Evolutionary conservation across 2,113 vertebrate species (phyloP).

Genomic region (Chloebia gouldiae): DNA sequence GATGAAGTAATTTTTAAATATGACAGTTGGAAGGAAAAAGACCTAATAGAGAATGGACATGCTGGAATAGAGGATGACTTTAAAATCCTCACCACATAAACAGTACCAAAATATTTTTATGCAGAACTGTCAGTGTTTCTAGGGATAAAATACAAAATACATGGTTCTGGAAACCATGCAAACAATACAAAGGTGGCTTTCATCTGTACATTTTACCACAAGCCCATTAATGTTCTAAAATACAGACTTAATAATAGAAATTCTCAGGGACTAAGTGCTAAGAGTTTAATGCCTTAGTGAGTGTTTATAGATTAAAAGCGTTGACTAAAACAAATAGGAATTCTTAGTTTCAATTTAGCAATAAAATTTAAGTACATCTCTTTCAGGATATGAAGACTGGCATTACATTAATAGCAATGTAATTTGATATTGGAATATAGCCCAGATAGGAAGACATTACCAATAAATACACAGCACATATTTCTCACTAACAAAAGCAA

Average conservation of each 20-base stretch:
- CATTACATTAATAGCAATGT: neutral
- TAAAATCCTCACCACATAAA: neutral
- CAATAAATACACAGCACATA: neutral
- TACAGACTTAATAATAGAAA: neutral
- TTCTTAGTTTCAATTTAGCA: constrained; percentile 27
- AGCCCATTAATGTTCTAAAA: constrained; percentile 5
- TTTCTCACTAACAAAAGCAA: neutral
- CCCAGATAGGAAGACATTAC: neutral
- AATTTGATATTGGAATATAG: neutral
- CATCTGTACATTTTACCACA: neutral
- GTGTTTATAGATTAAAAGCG: constrained; percentile 33
- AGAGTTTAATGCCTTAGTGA: neutral
- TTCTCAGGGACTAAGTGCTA: neutral
- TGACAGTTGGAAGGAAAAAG: neutral
- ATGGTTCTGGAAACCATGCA: neutral
- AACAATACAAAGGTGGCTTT: neutral
- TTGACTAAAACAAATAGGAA: constrained; percentile 13
- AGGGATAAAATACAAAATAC: constrained; percentile 1
- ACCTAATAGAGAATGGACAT: neutral
- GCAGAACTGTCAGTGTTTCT: neutral
- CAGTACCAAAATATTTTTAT: constrained; percentile 21
- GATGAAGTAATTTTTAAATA: neutral
- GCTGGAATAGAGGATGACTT: neutral
- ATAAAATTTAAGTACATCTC: neutral
- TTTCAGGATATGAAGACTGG: neutral